Conservation (phyloP, 2,113 vertebrate species). For the Onychostruthus taczanowskii region DNA sequence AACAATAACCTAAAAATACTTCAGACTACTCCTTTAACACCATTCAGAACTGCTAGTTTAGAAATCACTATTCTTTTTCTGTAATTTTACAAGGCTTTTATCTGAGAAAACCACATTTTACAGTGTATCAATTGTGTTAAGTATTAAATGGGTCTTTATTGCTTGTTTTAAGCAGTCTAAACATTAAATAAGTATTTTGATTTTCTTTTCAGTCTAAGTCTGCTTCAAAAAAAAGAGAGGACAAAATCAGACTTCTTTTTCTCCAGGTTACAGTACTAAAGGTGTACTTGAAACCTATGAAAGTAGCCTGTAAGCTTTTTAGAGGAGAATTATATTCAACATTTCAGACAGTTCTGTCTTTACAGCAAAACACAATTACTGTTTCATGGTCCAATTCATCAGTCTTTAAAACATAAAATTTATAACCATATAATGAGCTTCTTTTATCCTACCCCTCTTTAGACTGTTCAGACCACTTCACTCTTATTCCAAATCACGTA, state of each 20-base stretch:
- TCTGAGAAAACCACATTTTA: not conserved
- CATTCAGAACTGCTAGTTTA: not conserved
- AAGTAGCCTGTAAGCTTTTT: not conserved
- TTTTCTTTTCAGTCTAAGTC: not conserved
- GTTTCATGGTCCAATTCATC: not conserved
- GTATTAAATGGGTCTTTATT: not conserved
- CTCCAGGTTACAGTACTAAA: not conserved
- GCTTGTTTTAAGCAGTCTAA: not conserved
- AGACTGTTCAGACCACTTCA: not conserved
- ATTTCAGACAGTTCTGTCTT: not conserved
- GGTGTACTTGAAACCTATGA: rapidly evolving
- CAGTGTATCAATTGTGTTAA: not conserved
- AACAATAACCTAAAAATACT: not conserved
- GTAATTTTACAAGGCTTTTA: not conserved
- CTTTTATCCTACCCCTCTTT: not conserved
- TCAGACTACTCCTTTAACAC: not conserved
- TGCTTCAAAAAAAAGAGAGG: not conserved
- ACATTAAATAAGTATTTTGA: not conserved
- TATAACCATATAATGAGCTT: not conserved
- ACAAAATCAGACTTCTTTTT: not conserved
- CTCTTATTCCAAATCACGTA: not conserved
- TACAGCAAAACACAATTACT: not conserved
- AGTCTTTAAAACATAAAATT: not conserved
- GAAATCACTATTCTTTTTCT: not conserved
- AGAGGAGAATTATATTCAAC: not conserved